These are phyloP conservation scores for Pentamera pediparva DNA, from an alignment of 53 echinoderm and acorn worm species.

Conservation along the genomic window DNA sequence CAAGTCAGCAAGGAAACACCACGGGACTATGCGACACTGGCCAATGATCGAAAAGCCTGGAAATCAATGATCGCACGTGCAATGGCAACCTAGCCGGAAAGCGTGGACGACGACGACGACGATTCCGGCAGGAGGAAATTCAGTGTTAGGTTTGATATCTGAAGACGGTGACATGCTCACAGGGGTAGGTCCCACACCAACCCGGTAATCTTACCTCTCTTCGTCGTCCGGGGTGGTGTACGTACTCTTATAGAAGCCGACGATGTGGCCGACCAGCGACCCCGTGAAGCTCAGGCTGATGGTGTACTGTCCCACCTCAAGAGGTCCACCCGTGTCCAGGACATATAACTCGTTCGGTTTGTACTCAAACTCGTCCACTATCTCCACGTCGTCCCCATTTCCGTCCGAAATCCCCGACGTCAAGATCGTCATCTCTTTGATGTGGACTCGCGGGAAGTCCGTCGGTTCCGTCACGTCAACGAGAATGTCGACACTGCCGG, in stretches of 20 bases:
- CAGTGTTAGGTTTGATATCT: no score
- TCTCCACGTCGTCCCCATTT: conserved; percentile 5
- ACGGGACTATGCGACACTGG: no score
- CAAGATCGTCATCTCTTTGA: conserved; percentile 64
- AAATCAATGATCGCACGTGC: no score
- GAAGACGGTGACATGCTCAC: no score
- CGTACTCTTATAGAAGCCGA: conserved; percentile 88
- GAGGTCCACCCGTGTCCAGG: neutral
- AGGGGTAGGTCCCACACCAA: neutral
- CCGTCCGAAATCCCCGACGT: conserved; percentile 23
- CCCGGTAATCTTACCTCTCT: conserved; percentile 46
- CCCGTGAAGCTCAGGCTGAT: conserved; percentile 41
- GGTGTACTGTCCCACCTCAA: conserved; percentile 9
- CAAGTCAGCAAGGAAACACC: no score
- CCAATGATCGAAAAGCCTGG: no score
- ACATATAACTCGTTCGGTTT: conserved; percentile 70
- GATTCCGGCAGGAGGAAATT: no score
- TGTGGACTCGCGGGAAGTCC: conserved; percentile 62
- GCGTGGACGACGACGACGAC: no score
- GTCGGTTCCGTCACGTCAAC: conserved; percentile 36
- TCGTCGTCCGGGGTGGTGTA: conserved; percentile 57
- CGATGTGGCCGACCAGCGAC: conserved; percentile 51
- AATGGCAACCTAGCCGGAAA: no score
- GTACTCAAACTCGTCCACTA: conserved; percentile 30
- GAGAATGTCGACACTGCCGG: conserved; percentile 55